phyloP scores from a whole-genome alignment of 2,888 invertebrate genomes.

The Aspidapion aeneum region DNA sequence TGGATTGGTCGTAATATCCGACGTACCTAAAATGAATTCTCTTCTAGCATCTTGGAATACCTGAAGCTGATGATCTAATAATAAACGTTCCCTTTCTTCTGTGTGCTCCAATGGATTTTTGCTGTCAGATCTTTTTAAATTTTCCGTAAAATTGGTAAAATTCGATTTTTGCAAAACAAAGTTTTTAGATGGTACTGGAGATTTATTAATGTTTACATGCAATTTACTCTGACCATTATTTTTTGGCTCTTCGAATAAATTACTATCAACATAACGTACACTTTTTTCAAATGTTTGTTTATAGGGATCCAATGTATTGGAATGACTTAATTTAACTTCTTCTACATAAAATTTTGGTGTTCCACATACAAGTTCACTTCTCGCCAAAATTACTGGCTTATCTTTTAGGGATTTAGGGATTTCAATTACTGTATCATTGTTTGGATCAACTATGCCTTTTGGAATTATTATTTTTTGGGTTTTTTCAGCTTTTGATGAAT shows the following conservation, averaged over 20 bases:
- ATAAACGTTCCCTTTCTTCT: not conserved
- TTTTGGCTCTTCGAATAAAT: no score
- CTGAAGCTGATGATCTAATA: not conserved
- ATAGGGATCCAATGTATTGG: no score
- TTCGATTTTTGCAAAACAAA: no score
- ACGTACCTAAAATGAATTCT: not conserved
- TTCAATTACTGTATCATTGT: constrained; percentile 41
- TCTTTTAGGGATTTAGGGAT: constrained; percentile 35
- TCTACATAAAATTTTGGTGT: no score
- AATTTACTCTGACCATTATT: no score
- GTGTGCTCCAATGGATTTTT: not conserved
- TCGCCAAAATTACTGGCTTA: constrained; percentile 38
- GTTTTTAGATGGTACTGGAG: no score
- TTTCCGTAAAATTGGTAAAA: no score
- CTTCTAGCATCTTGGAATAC: not conserved
- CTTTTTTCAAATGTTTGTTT: no score
- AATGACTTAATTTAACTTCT: no score
- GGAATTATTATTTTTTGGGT: constrained; percentile 39
- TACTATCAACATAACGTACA: no score
- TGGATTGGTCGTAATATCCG: not conserved
- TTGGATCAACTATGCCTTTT: constrained; percentile 38
- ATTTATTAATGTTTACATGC: no score
- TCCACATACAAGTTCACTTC: constrained; percentile 17
- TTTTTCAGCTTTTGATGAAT: not conserved
- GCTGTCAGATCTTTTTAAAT: no score